Evolutionary conservation across 2,797 vertebrate species (phyloP).

Genomic region (Poecilia gillii): DNA sequence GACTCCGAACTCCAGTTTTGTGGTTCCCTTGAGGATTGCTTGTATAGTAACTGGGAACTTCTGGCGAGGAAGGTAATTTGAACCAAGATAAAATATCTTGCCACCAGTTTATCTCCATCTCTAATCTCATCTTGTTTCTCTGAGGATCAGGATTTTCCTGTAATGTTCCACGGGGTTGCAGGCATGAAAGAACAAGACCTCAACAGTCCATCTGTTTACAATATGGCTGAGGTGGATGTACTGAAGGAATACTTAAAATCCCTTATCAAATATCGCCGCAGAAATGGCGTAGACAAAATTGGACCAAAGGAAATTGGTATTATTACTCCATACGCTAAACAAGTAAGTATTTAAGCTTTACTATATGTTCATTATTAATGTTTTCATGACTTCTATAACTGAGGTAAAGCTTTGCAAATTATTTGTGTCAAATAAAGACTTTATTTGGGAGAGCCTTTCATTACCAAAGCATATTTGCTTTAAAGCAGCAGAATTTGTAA

Average conservation of each 20-base stretch:
- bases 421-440: background rate
- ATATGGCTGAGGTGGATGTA: slow-evolving; percentile 82
- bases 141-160: slow-evolving; percentile 85
- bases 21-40: slow-evolving; percentile 49
- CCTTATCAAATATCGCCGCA: slow-evolving; percentile 79
- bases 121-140: background rate
- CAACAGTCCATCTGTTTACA: slow-evolving; percentile 87
- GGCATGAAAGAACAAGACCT: slow-evolving; percentile 83
- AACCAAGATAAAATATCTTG: background rate
- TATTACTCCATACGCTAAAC: slow-evolving; percentile 90
- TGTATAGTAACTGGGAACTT: slow-evolving; percentile 85
- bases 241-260: slow-evolving; percentile 83
- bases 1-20: slow-evolving; percentile 81
- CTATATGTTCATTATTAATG: background rate
- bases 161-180: slow-evolving; percentile 89
- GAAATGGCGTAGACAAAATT: slow-evolving; percentile 72
- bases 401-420: background rate
- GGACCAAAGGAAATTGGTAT: slow-evolving; percentile 85
- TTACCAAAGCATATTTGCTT: background rate
- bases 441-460: background rate
- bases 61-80: slow-evolving; percentile 81
- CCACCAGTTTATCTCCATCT: background rate
- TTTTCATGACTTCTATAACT: background rate
- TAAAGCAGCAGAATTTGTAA: background rate
- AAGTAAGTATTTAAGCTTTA: slow-evolving; percentile 72